phyloP scores from a whole-genome alignment of 2,888 invertebrate species.

The Dysmachus trigonus region DNA sequence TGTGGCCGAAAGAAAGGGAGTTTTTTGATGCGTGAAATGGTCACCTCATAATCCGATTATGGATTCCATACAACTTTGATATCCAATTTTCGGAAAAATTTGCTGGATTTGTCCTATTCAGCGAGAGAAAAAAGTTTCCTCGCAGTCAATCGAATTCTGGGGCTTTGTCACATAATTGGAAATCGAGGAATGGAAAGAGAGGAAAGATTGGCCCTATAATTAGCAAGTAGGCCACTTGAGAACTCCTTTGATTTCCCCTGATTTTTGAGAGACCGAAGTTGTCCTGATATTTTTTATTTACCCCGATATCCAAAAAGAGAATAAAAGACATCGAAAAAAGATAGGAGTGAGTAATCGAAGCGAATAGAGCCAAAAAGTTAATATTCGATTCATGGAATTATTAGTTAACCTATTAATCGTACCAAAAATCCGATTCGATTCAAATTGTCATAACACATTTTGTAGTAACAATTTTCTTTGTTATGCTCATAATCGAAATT shows the following conservation, averaged over 20 bases:
- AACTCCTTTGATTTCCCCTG: background rate
- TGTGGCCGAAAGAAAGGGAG: constrained; percentile 45
- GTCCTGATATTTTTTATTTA: background rate
- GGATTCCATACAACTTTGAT: constrained; percentile 48
- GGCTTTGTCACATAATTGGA: constrained; percentile 32
- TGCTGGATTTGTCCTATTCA: constrained; percentile 35
- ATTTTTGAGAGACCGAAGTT: background rate
- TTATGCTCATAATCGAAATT: background rate
- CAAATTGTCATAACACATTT: background rate
- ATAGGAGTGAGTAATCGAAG: no score
- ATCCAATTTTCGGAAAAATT: constrained; percentile 40
- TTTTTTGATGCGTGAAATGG: constrained; percentile 60
- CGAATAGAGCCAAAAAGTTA: background rate
- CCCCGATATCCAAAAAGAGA: background rate
- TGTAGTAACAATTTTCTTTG: background rate
- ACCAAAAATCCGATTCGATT: background rate
- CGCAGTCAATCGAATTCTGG: constrained; percentile 30
- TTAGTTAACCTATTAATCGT: background rate
- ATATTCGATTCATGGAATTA: background rate
- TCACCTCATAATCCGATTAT: constrained; percentile 62
- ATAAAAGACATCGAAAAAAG: no score
- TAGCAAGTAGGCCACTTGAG: background rate
- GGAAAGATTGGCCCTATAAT: background rate
- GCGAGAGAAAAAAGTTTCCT: background rate
- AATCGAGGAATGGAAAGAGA: background rate